These are phyloP conservation scores for Limnodromus scolopaceus DNA, from an alignment of 2,797 vertebrate genomes.

Conservation along the genomic window DNA sequence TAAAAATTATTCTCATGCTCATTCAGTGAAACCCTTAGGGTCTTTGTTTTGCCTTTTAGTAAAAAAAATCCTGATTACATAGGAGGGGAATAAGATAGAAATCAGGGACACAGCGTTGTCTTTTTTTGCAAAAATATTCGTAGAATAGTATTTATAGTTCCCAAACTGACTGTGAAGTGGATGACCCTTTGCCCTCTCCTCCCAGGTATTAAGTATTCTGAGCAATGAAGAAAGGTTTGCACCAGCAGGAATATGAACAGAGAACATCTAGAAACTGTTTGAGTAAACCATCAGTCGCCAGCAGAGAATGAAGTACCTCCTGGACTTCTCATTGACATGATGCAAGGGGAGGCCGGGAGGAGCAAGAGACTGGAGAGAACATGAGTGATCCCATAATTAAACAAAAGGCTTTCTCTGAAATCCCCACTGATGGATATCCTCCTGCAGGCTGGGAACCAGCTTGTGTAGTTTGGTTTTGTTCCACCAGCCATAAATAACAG, in stretches of 20 bases:
- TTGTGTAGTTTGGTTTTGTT: background rate
- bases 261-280: background rate
- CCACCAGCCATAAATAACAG: slow-evolving; percentile 42
- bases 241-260: background rate
- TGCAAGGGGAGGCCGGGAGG: background rate
- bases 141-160: background rate
- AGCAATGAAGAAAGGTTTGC: background rate
- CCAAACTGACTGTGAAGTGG: background rate
- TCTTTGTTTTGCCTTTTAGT: background rate
- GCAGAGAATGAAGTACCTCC: background rate
- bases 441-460: slow-evolving; percentile 6
- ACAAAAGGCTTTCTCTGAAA: slow-evolving; percentile 29
- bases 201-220: background rate
- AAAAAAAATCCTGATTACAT: background rate
- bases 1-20: background rate
- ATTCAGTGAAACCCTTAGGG: background rate
- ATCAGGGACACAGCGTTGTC: background rate
- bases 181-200: background rate
- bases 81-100: background rate
- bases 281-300: background rate
- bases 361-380: background rate
- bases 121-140: background rate
- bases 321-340: background rate
- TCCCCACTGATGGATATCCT: slow-evolving; percentile 19
- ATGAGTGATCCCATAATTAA: slow-evolving; percentile 38